phyloP scores from a whole-genome alignment of 2,113 vertebrate genomes.

The Tricholaema leucomelas region DNA sequence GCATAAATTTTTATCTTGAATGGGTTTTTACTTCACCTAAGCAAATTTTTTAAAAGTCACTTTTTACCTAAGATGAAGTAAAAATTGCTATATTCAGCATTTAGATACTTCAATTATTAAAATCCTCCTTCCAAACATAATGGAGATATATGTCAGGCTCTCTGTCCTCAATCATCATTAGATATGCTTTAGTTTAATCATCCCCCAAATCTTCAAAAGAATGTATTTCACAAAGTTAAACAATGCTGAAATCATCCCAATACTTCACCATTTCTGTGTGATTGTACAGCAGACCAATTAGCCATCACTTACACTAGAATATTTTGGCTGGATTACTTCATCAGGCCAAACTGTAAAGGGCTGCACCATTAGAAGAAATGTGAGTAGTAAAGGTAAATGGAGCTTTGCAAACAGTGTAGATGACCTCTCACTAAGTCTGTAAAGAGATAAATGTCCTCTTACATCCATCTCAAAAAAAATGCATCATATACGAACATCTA shows the following conservation, averaged over 20 bases:
- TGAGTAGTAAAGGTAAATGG: not conserved
- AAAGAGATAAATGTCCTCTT: not conserved
- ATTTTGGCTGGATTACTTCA: not conserved
- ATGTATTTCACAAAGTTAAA: not conserved
- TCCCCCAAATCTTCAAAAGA: not conserved
- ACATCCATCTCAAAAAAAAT: not conserved
- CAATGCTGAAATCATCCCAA: not conserved
- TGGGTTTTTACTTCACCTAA: fast-evolving
- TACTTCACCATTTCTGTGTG: not conserved
- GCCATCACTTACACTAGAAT: not conserved
- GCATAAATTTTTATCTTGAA: not conserved
- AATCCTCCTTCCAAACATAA: not conserved
- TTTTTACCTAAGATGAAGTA: not conserved
- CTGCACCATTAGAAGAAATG: fast-evolving
- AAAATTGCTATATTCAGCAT: not conserved
- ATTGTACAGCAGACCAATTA: not conserved
- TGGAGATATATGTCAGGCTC: not conserved
- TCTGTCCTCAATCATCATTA: not conserved
- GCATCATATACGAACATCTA: not conserved
- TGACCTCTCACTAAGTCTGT: not conserved
- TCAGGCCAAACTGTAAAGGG: not conserved
- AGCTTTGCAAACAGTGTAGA: not conserved
- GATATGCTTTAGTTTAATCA: not conserved
- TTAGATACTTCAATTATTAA: not conserved
- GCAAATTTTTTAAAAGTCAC: fast-evolving